Conservation (phyloP, 2,113 vertebrate species). For the Phylloscopus whistleri region DNA sequence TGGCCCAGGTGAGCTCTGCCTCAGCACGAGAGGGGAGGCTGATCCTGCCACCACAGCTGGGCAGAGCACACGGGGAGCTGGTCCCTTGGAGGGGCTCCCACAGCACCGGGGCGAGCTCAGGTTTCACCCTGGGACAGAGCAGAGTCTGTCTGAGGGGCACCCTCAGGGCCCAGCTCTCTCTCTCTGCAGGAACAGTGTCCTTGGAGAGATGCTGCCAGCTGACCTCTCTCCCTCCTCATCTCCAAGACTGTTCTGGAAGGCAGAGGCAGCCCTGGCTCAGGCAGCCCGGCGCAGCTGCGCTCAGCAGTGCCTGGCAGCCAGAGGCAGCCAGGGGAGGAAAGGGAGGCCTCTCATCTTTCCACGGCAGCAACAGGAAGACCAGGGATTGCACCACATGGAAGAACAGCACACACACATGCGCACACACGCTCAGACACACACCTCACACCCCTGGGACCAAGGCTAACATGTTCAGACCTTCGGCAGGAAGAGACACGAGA, state of each 20-base stretch:
- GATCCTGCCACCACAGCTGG: neutral
- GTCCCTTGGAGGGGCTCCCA: neutral
- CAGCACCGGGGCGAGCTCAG: rapidly evolving
- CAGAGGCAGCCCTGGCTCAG: conserved; percentile 12
- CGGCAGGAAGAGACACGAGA: conserved; percentile 36
- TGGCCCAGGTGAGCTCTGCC: neutral
- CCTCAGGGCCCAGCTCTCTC: neutral
- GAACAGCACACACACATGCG: conserved; percentile 22
- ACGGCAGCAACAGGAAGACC: conserved; percentile 48
- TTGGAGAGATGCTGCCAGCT: neutral
- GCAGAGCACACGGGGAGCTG: neutral
- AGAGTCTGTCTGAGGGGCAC: neutral
- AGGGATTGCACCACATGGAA: conserved; percentile 52
- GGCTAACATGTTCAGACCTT: conserved; percentile 39
- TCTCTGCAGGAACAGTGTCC: neutral
- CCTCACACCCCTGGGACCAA: conserved; percentile 45
- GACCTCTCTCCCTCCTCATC: neutral
- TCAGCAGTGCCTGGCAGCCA: conserved; percentile 20
- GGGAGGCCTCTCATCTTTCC: conserved; percentile 50
- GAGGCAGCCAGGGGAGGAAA: conserved; percentile 9
- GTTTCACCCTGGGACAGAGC: neutral
- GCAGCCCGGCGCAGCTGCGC: conserved; percentile 3
- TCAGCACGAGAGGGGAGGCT: neutral
- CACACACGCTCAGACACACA: conserved; percentile 13
- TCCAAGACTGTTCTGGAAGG: conserved; percentile 28